Conservation (phyloP, 2,888 invertebrate species). For the Patella depressa region DNA sequence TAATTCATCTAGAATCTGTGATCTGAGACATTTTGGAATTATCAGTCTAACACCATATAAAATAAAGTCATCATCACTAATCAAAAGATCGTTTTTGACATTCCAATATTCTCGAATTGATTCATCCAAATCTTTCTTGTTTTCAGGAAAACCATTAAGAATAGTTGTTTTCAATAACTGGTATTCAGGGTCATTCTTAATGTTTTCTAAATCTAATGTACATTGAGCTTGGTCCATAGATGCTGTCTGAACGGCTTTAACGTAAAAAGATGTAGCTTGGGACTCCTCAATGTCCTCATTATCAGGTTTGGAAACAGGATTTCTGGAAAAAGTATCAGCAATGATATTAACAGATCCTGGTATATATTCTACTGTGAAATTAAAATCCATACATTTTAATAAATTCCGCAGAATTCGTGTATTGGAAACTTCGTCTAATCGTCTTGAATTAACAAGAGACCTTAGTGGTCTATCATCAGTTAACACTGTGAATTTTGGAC, state of each 20-base stretch:
- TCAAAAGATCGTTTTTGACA: background rate
- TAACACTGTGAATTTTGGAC: background rate
- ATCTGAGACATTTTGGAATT: background rate
- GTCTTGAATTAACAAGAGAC: background rate
- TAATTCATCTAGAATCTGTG: background rate
- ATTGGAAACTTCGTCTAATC: constrained; percentile 3
- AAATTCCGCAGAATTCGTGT: background rate
- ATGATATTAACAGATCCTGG: background rate
- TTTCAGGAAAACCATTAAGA: background rate
- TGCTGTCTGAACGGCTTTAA: background rate
- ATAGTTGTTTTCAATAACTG: background rate
- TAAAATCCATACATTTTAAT: background rate
- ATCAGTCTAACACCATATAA: background rate
- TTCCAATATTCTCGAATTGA: background rate
- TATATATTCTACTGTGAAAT: background rate
- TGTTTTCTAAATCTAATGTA: background rate
- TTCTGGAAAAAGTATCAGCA: background rate
- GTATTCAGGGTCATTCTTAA: background rate
- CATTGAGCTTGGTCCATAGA: too few relatives aligned
- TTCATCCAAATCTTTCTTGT: constrained; percentile 1
- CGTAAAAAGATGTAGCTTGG: background rate
- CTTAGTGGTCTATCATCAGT: background rate
- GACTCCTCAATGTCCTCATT: background rate
- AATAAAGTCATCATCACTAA: constrained; percentile 6
- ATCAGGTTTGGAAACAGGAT: background rate